phyloP scores from a whole-genome alignment of 2,888 invertebrate species.

The Osmoderma eremita region DNA sequence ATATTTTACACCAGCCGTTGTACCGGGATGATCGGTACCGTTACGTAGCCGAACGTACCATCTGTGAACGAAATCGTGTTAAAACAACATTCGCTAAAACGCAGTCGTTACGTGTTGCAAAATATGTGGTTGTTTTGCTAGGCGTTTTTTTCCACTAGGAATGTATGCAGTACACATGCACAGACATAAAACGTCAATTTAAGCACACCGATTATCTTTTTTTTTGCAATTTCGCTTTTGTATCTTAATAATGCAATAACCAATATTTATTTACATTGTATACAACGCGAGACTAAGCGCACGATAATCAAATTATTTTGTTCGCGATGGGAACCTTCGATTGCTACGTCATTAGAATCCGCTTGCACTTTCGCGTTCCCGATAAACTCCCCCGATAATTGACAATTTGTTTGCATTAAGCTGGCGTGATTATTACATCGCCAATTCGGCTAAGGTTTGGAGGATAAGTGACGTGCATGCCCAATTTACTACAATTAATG shows the following conservation, averaged over 20 bases:
- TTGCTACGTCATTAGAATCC: no score
- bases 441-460: slow-evolving; percentile 6
- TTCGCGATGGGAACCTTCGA: no score
- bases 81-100: background rate
- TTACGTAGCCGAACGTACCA: background rate
- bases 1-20: background rate
- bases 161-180: no score
- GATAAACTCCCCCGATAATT: slow-evolving; percentile 1
- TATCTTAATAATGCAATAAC: background rate
- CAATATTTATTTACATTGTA: background rate
- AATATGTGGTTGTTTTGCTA: no score
- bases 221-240: no score
- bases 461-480: slow-evolving; percentile 11
- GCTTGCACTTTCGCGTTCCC: background rate
- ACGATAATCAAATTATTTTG: no score
- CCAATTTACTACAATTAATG: slow-evolving; percentile 18
- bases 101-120: background rate
- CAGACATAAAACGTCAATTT: no score
- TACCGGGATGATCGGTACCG: background rate
- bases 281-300: background rate
- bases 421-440: slow-evolving; percentile 4
- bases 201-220: no score
- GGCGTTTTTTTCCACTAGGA: no score
- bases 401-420: slow-evolving; percentile 1
- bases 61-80: background rate